phyloP scores from a whole-genome alignment of 1,140 invertebrate species.

The Drosophila willistoni region DNA sequence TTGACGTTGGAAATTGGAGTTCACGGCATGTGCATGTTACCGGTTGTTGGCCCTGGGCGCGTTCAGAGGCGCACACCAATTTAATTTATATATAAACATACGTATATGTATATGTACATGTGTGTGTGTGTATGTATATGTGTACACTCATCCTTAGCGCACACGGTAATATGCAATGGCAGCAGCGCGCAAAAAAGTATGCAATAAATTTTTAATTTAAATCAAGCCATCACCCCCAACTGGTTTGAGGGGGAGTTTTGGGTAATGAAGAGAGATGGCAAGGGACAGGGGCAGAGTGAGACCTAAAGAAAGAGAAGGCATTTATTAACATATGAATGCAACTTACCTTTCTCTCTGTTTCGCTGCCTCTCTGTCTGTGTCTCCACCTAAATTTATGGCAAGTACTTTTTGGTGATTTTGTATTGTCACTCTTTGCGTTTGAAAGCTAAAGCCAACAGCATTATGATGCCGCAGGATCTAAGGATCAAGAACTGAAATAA shows the following conservation, averaged over 20 bases:
- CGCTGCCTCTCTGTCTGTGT: conserved; percentile 27
- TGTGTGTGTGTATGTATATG: conserved; percentile 29
- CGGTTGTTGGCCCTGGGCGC: conserved; percentile 67
- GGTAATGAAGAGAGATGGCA: background rate
- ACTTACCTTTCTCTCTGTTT: conserved; percentile 34
- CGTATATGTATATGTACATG: conserved; percentile 16
- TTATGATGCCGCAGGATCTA: conserved; percentile 30
- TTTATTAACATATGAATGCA: conserved; percentile 72
- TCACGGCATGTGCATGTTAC: conserved; percentile 68
- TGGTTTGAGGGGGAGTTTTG: conserved; percentile 21
- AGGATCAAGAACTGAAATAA: conserved; percentile 13
- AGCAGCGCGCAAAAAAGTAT: conserved; percentile 68
- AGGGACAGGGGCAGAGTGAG: conserved; percentile 16
- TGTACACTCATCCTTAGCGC: conserved; percentile 27
- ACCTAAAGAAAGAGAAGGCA: background rate
- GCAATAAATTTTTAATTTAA: conserved; percentile 82
- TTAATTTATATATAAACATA: conserved; percentile 68
- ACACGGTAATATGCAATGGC: conserved; percentile 51
- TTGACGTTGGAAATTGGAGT: conserved; percentile 74
- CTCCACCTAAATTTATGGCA: conserved; percentile 14
- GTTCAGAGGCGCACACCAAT: conserved; percentile 63
- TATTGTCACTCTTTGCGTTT: conserved; percentile 23
- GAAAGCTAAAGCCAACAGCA: conserved; percentile 4
- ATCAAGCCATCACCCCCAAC: conserved; percentile 62
- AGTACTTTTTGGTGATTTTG: conserved; percentile 26